A percentile compares a stretch with the other conserved stretches of the same genome.
Evolutionary conservation across 2,888 invertebrate species (phyloP).

Genomic region (Sisyra nigra): DNA sequence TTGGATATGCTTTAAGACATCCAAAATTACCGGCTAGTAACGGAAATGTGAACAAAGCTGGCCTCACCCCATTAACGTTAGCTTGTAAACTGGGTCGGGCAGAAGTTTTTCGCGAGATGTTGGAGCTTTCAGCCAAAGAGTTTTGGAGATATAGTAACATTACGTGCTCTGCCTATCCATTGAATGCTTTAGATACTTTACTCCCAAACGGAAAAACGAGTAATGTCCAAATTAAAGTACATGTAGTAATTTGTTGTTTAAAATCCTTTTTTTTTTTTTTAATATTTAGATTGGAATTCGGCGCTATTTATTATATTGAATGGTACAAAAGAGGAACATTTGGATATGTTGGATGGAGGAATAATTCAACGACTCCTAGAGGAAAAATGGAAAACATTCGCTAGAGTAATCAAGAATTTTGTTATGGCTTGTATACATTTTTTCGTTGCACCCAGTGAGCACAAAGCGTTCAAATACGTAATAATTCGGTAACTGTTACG

Average conservation of each 20-base stretch:
- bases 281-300: slow-evolving; percentile 84
- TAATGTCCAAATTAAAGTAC: slow-evolving; percentile 28
- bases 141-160: slow-evolving; percentile 99
- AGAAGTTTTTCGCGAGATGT: slow-evolving; percentile 94
- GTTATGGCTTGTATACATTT: neutral
- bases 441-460: too few relatives aligned
- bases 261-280: neutral
- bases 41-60: slow-evolving; percentile 74
- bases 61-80: slow-evolving; percentile 87
- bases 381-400: slow-evolving; percentile 99
- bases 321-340: slow-evolving; percentile 92
- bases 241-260: neutral
- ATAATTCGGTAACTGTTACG: too few relatives aligned
- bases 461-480: too few relatives aligned
- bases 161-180: slow-evolving; percentile 93
- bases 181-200: slow-evolving; percentile 91
- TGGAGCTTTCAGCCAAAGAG: slow-evolving; percentile 86
- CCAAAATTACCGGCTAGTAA: slow-evolving; percentile 86
- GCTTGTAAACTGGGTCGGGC: slow-evolving; percentile 94
- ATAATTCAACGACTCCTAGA: slow-evolving; percentile 92
- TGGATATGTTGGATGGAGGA: slow-evolving; percentile 97
- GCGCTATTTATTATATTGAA: slow-evolving; percentile 94
- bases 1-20: slow-evolving; percentile 91
- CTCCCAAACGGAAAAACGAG: slow-evolving; percentile 90
- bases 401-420: slow-evolving; percentile 43